Percentiles rank a stretch among this genome's conserved stretches.
These are phyloP conservation scores for Drosophila subquinaria DNA, from an alignment of 2,888 invertebrate species.

Conservation along the genomic window DNA sequence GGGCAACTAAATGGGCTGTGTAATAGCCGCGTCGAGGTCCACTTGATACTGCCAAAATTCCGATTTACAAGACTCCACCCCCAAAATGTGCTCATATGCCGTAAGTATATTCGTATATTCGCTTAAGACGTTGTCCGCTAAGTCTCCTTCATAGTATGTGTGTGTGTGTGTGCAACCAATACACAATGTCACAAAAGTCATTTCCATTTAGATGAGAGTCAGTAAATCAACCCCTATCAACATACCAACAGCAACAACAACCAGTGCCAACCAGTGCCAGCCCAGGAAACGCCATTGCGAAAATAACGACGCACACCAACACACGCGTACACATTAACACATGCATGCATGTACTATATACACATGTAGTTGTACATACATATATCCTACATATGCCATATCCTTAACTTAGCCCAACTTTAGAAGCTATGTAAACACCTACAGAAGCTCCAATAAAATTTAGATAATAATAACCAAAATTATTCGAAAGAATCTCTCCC, in stretches of 20 bases:
- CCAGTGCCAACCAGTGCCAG: conserved; percentile 61
- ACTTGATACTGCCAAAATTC: conserved; percentile 12
- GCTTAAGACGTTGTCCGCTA: conserved; percentile 54
- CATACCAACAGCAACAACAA: conserved; percentile 77
- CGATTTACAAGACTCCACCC: conserved; percentile 78
- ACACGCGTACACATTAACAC: conserved; percentile 12
- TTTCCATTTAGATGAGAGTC: conserved; percentile 85
- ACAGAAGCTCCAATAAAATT: not conserved
- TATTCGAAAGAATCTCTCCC: not conserved
- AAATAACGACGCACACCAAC: conserved; percentile 41
- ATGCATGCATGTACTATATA: conserved; percentile 18
- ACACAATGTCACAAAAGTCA: conserved; percentile 83
- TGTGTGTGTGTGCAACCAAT: conserved; percentile 66
- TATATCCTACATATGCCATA: conserved; percentile 37
- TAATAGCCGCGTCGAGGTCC: conserved; percentile 46
- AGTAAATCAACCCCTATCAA: conserved; percentile 86
- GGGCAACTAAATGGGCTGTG: conserved; percentile 63
- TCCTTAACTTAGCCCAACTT: conserved; percentile 15
- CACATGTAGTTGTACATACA: not conserved
- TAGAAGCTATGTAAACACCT: conserved; percentile 18
- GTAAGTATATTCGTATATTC: not conserved
- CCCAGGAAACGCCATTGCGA: conserved; percentile 74
- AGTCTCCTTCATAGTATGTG: conserved; percentile 18
- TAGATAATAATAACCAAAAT: not conserved
- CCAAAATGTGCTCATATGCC: conserved; percentile 41